Percentiles rank a stretch among this genome's conserved stretches.
phyloP scores from a whole-genome alignment of 2,113 vertebrate species.

The Heterotis niloticus region DNA sequence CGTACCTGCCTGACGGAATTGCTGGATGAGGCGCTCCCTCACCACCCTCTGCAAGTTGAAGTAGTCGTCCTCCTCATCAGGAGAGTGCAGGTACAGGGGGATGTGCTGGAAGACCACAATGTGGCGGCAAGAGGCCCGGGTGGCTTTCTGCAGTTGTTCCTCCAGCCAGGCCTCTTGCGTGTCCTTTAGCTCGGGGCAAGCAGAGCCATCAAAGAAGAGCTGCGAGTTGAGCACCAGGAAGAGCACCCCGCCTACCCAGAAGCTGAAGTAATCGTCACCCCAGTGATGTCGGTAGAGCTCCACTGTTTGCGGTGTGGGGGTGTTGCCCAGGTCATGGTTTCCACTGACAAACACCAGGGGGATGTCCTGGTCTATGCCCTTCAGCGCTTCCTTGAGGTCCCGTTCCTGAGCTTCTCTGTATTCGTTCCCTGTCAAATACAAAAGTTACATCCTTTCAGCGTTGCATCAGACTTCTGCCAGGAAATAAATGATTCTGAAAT shows the following conservation, averaged over 20 bases:
- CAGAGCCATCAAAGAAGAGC: slow-evolving; percentile 74
- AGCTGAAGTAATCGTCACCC: slow-evolving; percentile 96
- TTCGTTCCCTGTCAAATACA: slow-evolving; percentile 57
- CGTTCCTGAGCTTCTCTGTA: slow-evolving; percentile 76
- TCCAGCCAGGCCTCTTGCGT: slow-evolving; percentile 85
- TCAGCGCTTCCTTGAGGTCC: slow-evolving; percentile 78
- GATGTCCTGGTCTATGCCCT: slow-evolving; percentile 65
- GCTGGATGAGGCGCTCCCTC: slow-evolving; percentile 73
- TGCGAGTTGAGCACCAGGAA: slow-evolving; percentile 95
- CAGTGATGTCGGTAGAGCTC: slow-evolving; percentile 73
- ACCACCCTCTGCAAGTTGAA: slow-evolving; percentile 78
- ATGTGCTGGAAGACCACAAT: slow-evolving; percentile 91
- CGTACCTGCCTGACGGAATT: slow-evolving; percentile 80
- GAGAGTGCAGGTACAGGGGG: slow-evolving; percentile 74
- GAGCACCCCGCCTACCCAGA: slow-evolving; percentile 88
- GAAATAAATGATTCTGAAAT: too few species aligned
- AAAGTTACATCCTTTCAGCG: not conserved
- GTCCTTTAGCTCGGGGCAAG: slow-evolving; percentile 71
- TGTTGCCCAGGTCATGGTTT: slow-evolving; percentile 89
- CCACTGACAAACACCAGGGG: slow-evolving; percentile 89
- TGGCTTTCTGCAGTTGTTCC: slow-evolving; percentile 67
- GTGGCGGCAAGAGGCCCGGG: slow-evolving; percentile 63
- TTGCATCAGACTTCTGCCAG: not conserved
- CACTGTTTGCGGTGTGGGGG: slow-evolving; percentile 72
- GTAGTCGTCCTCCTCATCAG: slow-evolving; percentile 82